A percentile compares a stretch with the other conserved stretches of the same genome.
Evolutionary conservation across 1,140 invertebrate genomes (phyloP).

Genomic region (Phymastichus coffea): DNA sequence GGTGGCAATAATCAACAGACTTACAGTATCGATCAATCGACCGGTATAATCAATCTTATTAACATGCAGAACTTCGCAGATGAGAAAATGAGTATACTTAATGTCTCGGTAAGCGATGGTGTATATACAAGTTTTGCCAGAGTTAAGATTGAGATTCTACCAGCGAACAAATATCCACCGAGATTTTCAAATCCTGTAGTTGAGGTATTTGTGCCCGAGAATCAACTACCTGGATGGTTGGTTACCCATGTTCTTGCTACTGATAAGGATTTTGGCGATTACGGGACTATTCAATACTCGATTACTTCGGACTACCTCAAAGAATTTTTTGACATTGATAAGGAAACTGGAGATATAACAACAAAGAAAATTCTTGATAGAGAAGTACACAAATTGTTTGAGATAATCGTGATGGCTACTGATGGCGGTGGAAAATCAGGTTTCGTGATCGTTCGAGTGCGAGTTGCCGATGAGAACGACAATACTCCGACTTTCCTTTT

Average conservation of each 20-base stretch:
- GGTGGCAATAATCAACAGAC: conserved; percentile 82
- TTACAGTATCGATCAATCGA: conserved; percentile 75
- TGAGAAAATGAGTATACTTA: conserved; percentile 67
- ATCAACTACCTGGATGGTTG: conserved; percentile 72
- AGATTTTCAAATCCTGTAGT: conserved; percentile 74
- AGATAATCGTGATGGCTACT: conserved; percentile 80
- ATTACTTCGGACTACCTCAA: conserved; percentile 77
- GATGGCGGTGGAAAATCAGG: conserved; percentile 82
- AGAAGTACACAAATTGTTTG: conserved; percentile 72
- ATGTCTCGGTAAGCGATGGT: conserved; percentile 89
- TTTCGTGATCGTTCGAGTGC: conserved; percentile 76
- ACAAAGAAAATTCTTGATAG: conserved; percentile 77
- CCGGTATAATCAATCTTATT: conserved; percentile 67
- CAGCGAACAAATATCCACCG: conserved; percentile 79
- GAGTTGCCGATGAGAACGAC: conserved; percentile 84
- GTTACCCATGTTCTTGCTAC: conserved; percentile 74
- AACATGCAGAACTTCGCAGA: conserved; percentile 69
- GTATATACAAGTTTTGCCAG: conserved; percentile 83
- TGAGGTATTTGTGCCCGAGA: conserved; percentile 77
- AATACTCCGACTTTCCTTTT: conserved; percentile 79
- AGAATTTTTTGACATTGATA: conserved; percentile 78
- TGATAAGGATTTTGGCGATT: conserved; percentile 82
- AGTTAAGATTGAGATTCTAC: conserved; percentile 76
- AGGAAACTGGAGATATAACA: conserved; percentile 74
- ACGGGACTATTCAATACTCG: conserved; percentile 75